phyloP scores from a whole-genome alignment of 92 coral and sea anemone genomes.

The Porites divaricata region DNA sequence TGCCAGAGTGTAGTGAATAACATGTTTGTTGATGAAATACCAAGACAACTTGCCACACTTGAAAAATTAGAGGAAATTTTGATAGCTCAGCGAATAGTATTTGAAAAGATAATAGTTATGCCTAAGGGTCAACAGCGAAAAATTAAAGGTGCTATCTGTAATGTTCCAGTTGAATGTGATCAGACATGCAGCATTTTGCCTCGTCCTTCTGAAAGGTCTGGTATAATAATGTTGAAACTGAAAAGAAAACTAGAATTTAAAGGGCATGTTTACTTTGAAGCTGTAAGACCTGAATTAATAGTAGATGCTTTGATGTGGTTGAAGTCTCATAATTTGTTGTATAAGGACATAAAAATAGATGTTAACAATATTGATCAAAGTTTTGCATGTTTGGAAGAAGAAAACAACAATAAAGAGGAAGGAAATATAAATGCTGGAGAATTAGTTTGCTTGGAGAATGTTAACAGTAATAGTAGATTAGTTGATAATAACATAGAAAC shows the following conservation, averaged over 20 bases:
- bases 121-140: conserved; percentile 79
- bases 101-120: conserved; percentile 61
- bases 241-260: conserved; percentile 73
- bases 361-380: conserved; percentile 36
- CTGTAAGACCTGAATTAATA: conserved; percentile 64
- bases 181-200: conserved; percentile 66
- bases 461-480: too few species aligned
- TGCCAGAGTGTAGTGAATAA: conserved; percentile 61
- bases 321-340: conserved; percentile 44
- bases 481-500: neutral
- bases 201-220: conserved; percentile 77
- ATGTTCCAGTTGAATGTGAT: conserved; percentile 80
- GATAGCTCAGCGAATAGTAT: conserved; percentile 44
- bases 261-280: conserved; percentile 75
- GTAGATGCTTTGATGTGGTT: conserved; percentile 59
- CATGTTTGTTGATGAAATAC: conserved; percentile 61
- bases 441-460: too few species aligned
- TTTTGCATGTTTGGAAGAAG: neutral
- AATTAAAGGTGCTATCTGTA: conserved; percentile 73
- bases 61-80: conserved; percentile 49
- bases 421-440: neutral
- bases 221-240: conserved; percentile 68
- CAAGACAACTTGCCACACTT: conserved; percentile 48
- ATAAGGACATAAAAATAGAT: conserved; percentile 54
- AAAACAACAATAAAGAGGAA: neutral